Base-by-base conservation (phyloP, 2,888 invertebrate species). In the Diadromus collaris region DNA sequence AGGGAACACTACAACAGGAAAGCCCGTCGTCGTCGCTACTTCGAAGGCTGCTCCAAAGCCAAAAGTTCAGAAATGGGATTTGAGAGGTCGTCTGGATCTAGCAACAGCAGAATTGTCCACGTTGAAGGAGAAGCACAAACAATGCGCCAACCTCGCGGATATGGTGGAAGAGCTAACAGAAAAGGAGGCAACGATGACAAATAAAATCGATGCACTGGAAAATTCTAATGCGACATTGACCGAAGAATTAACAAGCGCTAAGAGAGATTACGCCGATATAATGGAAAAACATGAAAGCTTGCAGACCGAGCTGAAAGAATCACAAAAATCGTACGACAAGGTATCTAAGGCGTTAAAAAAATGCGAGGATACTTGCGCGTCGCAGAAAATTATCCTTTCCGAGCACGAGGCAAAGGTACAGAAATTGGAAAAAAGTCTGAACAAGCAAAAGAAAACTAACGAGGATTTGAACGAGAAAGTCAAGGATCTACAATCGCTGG, bases 101-200 rank as follows among this genome's bases (percentile, higher is more conserved):
- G 69, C 88, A 0, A 91, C 90, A 24, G 92, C 92, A 3, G 94
- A 93, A 70, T 93, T 94, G 80, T 93, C 93, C 64, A 92, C 93
- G 7, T 92, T 94, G 0, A 94, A 94, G 89, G 94, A 94, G 85
- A 94, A 92, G 81, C 94, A 95, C 88, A 94, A 94, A 34, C 92
- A 95, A 65, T 94, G 93, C 82, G 91, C 67, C 4, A 56, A 82
- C 0, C 76, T 88, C 0, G 80, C 88, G 71, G 78, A 83, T 27
- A 73, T 82, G 19, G 78, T 88, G 10, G 77, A 83, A 34, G 77
- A 76, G 70, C 73, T 89, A 1, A 79, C 82, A 60, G 68, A 85
- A 19, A 82, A 79, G 19, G 85, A 87, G 65, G 70, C 78, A 51
- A 29, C 46, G 3, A 83, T 78, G 60, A 86, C 82, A 70, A 34